Base-by-base conservation (phyloP, 2,113 vertebrate genomes). In the Eolophus roseicapilla region DNA sequence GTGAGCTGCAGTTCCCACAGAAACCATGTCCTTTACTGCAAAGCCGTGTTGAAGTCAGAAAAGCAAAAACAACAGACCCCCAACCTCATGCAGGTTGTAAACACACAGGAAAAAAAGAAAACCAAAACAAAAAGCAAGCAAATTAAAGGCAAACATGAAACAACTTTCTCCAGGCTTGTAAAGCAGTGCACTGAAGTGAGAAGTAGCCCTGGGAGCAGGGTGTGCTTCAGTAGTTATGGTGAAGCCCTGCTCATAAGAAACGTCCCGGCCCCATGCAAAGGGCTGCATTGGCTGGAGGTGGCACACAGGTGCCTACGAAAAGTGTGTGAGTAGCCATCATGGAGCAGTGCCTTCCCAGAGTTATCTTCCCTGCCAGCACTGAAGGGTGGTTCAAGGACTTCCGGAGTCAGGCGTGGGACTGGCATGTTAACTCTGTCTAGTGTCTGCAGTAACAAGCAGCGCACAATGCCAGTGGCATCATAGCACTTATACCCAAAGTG, bases 361-460 rank as follows among this genome's bases (percentile, higher is more conserved):
- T 46, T 33, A 27, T 49, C 68, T 69, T 77, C 25, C 37, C 43
- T 88, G 19, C 49, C 35, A 46, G 60, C 31, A 78, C 21, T 11
- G 10, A 49, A 62, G 28, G 44, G n/a, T n/a, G 41, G 20, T 49
- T 83, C 49, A 28, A 46, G 71, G 71, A 37, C 23, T 31, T 65
- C 16, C 35, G 37, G n/a, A 62, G 10, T 10, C 21, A 57, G 23
- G 17, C 0, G 2, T 31, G 49, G 84, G 47, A 75, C 50, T 25
- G 7, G 12, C 0, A 0, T 35, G 25, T 64, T 50, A 29, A 3
- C 25, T 28, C 43, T 2, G 0, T 13, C 46, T 12, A 2, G n/a
- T 3, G 39, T 46, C 63, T 69, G 67, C 6, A 1, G 0, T 20
- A 69, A 35, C 2, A 2, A 76, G 6, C 12, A 43, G 52, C 11